phyloP scores from a whole-genome alignment of 2,888 invertebrate species.

The Idaea aversata region DNA sequence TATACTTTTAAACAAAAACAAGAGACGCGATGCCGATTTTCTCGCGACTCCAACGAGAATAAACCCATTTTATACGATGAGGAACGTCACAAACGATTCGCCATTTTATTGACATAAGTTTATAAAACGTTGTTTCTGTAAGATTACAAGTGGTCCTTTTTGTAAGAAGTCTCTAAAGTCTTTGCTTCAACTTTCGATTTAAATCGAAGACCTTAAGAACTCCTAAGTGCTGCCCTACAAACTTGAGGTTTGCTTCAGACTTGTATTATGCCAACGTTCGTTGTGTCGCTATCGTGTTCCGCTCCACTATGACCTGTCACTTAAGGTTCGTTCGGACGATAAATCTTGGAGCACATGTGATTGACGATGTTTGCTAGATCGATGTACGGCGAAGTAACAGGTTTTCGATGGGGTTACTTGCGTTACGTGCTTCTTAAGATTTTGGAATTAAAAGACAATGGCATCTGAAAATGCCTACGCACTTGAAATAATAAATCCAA shows the following conservation, averaged over 20 bases:
- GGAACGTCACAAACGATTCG: too few species aligned
- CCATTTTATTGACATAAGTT: too few species aligned
- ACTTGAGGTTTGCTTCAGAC: too few species aligned
- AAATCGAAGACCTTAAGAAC: not conserved
- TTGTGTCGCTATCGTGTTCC: not conserved
- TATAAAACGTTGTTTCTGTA: too few species aligned
- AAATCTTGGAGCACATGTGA: conserved; percentile 8
- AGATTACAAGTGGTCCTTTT: too few species aligned
- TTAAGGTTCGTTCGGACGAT: conserved; percentile 4
- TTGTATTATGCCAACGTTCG: not conserved
- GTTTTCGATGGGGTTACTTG: not conserved
- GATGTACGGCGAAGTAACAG: not conserved
- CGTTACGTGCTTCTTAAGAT: not conserved
- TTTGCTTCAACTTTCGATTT: not conserved
- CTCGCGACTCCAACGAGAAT: too few species aligned
- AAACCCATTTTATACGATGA: too few species aligned
- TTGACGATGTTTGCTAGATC: conserved; percentile 2
- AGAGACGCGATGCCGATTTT: too few species aligned
- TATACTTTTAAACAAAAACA: too few species aligned
- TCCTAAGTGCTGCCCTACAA: not conserved
- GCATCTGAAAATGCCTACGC: too few species aligned
- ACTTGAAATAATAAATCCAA: too few species aligned
- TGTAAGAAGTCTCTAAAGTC: not conserved
- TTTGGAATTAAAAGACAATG: not conserved
- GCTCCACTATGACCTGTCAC: not conserved